Evolutionary conservation across 2,888 invertebrate species (phyloP).

Genomic region (Latrodectus hesperus): DNA sequence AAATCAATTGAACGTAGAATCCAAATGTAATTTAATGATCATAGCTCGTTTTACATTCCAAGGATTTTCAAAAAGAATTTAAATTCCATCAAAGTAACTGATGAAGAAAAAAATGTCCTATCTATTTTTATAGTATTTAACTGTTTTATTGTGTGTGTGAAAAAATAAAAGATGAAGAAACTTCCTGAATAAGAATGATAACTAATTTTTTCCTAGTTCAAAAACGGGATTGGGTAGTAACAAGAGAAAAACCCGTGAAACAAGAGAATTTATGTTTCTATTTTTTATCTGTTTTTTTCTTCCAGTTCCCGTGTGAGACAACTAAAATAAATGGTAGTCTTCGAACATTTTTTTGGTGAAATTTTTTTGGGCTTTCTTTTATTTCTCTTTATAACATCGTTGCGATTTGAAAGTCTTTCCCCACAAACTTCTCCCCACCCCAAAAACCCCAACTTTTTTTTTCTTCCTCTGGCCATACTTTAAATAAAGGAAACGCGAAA

Average conservation of each 20-base stretch:
- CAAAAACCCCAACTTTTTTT: slow-evolving; percentile 12
- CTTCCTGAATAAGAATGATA: slow-evolving; percentile 48
- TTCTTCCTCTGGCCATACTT: slow-evolving; percentile 40
- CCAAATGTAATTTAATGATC: slow-evolving; percentile 27
- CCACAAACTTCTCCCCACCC: slow-evolving; percentile 20
- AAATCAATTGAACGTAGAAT: too few species aligned
- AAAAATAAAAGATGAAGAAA: slow-evolving; percentile 34
- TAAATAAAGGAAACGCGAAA: slow-evolving; percentile 56
- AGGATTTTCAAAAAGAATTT: slow-evolving; percentile 26
- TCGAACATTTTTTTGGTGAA: slow-evolving; percentile 50
- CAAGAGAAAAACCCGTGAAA: slow-evolving; percentile 62
- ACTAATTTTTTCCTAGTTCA: slow-evolving; percentile 59
- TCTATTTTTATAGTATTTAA: slow-evolving; percentile 48
- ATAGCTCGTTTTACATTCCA: slow-evolving; percentile 22
- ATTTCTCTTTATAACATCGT: slow-evolving; percentile 18
- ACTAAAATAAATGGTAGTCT: slow-evolving; percentile 65
- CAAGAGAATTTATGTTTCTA: slow-evolving; percentile 64
- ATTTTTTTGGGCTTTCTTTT: slow-evolving; percentile 14
- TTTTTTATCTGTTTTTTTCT: slow-evolving; percentile 35
- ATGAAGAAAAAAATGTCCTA: slow-evolving; percentile 25
- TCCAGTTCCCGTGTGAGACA: slow-evolving; percentile 47
- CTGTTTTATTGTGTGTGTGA: slow-evolving; percentile 31
- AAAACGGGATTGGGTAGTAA: slow-evolving; percentile 52
- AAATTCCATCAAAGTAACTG: slow-evolving; percentile 41
- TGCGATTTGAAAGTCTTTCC: slow-evolving; percentile 45